Conservation (phyloP, 2,113 vertebrate species). For the Neomonachus schauinslandi region DNA sequence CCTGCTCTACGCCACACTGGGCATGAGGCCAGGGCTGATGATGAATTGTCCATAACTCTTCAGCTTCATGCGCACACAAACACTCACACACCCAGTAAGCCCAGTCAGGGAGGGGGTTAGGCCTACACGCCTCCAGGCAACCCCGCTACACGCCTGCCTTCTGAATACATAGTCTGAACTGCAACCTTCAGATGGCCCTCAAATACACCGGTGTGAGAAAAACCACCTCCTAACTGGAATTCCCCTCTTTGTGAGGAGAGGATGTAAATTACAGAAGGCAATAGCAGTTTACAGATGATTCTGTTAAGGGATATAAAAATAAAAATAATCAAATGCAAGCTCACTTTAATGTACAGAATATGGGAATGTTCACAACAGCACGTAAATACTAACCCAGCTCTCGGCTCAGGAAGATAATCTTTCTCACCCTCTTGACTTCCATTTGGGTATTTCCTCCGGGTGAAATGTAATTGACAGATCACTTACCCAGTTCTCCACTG, state of each 20-base stretch:
- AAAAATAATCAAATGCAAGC: conserved; percentile 62
- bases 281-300: not conserved
- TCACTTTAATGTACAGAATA: conserved; percentile 42
- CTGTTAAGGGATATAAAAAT: conserved; percentile 58
- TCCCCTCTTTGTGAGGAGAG: not conserved
- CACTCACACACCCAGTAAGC: not conserved
- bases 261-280: not conserved
- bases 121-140: not conserved
- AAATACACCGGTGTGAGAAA: not conserved
- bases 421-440: not conserved
- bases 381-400: conserved; percentile 35
- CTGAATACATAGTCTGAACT: not conserved
- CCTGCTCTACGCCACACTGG: not conserved
- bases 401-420: conserved; percentile 27
- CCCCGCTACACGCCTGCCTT: no score
- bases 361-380: not conserved
- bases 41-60: not conserved
- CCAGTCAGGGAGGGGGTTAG: not conserved
- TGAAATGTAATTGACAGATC: not conserved
- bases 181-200: not conserved
- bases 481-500: not conserved
- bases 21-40: not conserved
- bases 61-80: not conserved
- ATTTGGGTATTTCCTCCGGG: not conserved
- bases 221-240: not conserved